Evolutionary conservation across 2,113 vertebrate genomes (phyloP).

Genomic region (Puma concolor): DNA sequence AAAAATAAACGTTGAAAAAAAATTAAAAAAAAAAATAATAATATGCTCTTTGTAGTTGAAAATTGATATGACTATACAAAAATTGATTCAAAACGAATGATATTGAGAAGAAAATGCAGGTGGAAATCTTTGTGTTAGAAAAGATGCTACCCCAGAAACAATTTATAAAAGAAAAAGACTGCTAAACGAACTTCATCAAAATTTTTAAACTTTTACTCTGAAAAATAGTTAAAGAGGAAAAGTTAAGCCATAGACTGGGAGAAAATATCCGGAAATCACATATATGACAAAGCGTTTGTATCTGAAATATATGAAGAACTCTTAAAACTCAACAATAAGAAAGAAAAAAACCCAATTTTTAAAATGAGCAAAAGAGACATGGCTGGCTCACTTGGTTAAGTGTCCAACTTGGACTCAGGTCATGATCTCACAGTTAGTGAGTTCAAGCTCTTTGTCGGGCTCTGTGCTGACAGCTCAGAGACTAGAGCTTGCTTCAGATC

Average conservation of each 20-base stretch:
- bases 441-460: no score
- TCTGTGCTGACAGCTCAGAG: no score
- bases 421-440: no score
- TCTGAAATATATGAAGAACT: background rate
- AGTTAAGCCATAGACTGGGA: background rate
- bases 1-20: no score
- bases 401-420: no score
- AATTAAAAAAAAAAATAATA: no score
- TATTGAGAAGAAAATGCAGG: conserved; percentile 23
- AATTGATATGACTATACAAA: background rate
- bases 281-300: background rate
- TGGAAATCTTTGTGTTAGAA: background rate
- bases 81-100: background rate
- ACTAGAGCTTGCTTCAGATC: no score
- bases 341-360: background rate
- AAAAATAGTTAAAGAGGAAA: background rate
- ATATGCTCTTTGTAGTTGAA: background rate
- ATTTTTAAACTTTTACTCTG: background rate
- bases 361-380: background rate
- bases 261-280: background rate
- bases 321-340: background rate
- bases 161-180: background rate
- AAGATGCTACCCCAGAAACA: background rate
- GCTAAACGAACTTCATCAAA: background rate
- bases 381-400: no score